Conservation (phyloP, 2,113 vertebrate genomes). For the Urocynchramus pylzowi region DNA sequence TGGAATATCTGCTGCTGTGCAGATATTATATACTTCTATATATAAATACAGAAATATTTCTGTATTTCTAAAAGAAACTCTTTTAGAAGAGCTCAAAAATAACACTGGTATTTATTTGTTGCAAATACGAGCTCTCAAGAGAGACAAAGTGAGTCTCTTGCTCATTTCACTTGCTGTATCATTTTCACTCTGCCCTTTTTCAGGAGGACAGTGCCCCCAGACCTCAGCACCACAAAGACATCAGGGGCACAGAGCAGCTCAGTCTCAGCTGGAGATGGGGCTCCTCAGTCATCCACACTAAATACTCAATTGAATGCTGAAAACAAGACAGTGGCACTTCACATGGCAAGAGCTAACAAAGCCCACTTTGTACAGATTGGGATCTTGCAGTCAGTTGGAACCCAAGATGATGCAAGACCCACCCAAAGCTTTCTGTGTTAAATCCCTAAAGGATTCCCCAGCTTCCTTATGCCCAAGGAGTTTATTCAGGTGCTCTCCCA, state of each 20-base stretch:
- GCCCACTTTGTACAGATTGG: background rate
- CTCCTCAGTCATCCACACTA: background rate
- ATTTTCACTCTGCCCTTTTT: background rate
- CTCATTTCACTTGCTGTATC: background rate
- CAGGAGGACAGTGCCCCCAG: background rate
- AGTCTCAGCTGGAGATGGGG: background rate
- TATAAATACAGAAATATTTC: background rate
- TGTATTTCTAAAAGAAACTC: background rate
- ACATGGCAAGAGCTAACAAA: background rate
- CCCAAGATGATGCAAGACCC: background rate
- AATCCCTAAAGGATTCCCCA: background rate
- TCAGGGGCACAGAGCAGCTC: background rate
- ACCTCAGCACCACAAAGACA: background rate
- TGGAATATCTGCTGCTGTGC: background rate
- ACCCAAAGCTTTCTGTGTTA: background rate
- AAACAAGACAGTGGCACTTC: background rate
- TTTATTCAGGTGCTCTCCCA: background rate
- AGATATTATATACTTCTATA: background rate
- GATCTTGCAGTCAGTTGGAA: background rate
- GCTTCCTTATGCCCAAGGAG: background rate
- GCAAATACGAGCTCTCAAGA: background rate
- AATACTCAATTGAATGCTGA: background rate
- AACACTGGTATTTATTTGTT: background rate
- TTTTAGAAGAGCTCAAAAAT: background rate
- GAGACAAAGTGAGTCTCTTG: background rate